Evolutionary conservation across 2,113 vertebrate species (phyloP), one percentile per base, ranked within the genome.

Genomic region (Aldabrachelys gigantea): DNA sequence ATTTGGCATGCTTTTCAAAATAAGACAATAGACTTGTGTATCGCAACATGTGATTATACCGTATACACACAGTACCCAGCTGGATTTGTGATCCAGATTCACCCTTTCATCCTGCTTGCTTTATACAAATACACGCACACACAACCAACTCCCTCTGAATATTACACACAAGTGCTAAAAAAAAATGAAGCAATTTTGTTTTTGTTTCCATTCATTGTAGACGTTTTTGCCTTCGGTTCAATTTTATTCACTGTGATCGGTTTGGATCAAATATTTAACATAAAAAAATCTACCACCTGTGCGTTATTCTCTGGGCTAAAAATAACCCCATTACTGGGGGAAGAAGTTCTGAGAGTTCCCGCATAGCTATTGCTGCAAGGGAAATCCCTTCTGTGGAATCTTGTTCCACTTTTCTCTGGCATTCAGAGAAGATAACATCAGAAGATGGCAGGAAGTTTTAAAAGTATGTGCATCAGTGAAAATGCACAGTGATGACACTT

Each of bases 401-500:
- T 95, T 92, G 79, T 92, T 92, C 95, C 85, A 52, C 0, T 29
- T 96, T 97, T 97, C 95, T 89, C 90, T 93, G 91, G 92, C 95
- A 94, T 94, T 94, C 88, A 91, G 90, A 27, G 78, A 97, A 90
- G 85, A 97, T 88, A 97, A 94, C 93, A 88, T 92, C 92, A 76
- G 87, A 95, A 96, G 88, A 83, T n/a, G 76, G n/a, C 79, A 92
- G 80, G 80, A 78, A 89, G 72, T 76, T 22, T 65, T 95, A 75
- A 49, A 96, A 96, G 92, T 84, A 95, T 78, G 87, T 6, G 2
- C 95, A 69, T 75, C 21, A 6, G 69, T 85, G 89, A 92, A 98
- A 97, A 95, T 80, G 80, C 95, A 93, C 94, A 96, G 84, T 93
- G 91, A 90, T 88, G 94, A 93, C 89, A 97, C 88, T 96, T 97